Percentiles rank a stretch among this genome's conserved stretches.
Conservation (phyloP, 2,113 vertebrate species). For the Eidolon helvum region DNA sequence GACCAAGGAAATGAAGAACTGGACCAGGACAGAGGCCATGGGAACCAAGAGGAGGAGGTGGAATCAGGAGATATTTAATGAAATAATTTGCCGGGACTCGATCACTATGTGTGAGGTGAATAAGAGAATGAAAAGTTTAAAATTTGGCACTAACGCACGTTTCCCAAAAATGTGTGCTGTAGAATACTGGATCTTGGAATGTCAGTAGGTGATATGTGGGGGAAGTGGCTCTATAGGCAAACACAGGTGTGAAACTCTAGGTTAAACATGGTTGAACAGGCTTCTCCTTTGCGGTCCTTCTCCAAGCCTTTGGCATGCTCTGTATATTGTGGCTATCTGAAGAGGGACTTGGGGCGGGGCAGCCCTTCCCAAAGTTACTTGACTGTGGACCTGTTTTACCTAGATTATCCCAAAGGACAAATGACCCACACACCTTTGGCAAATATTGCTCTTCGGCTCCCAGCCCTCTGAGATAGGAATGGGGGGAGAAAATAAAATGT, state of each 20-base stretch:
- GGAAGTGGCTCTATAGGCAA: neutral
- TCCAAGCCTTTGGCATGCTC: neutral
- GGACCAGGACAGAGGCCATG: neutral
- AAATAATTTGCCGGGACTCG: neutral
- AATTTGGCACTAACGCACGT: neutral
- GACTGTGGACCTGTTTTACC: neutral
- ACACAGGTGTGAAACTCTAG: neutral
- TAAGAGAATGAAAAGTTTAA: neutral
- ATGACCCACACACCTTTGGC: neutral
- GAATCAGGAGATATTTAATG: neutral
- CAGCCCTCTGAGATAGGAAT: neutral
- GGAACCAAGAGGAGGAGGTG: neutral
- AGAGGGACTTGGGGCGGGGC: neutral
- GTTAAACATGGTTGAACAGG: neutral
- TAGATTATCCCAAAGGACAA: neutral
- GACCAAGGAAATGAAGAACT: neutral
- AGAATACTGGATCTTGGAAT: neutral
- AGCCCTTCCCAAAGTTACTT: neutral
- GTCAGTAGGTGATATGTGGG: neutral
- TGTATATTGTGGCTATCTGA: neutral
- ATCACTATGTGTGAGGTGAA: neutral
- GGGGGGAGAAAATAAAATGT: neutral
- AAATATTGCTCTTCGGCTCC: neutral
- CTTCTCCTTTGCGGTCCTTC: neutral
- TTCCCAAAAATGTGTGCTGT: neutral